Percentiles rank a stretch among this genome's conserved stretches.
phyloP scores from a whole-genome alignment of 1,140 invertebrate species.

The Cyrtorhinus lividipennis region DNA sequence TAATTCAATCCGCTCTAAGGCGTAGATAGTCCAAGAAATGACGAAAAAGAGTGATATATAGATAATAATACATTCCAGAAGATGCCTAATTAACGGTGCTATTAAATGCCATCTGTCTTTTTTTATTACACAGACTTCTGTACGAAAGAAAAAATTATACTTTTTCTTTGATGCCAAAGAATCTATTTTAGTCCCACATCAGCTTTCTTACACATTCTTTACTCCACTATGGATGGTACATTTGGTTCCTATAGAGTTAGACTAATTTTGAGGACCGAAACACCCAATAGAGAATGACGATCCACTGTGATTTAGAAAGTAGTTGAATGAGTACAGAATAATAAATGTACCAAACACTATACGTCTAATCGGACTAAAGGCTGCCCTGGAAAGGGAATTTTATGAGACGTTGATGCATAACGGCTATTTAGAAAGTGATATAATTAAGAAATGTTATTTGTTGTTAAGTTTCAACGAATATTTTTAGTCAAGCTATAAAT shows the following conservation, averaged over 20 bases:
- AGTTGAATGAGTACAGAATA: no score
- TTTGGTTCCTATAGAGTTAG: background rate
- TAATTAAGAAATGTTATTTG: no score
- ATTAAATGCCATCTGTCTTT: background rate
- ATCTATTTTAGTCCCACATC: background rate
- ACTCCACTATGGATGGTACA: no score
- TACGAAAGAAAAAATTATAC: background rate
- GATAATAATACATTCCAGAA: background rate
- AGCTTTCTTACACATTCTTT: background rate
- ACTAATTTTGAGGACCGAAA: background rate
- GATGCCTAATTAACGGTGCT: background rate
- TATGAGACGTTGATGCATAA: no score
- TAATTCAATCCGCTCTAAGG: no score
- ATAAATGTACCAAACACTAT: no score
- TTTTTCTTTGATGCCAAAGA: background rate
- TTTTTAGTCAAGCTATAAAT: background rate
- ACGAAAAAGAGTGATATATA: no score
- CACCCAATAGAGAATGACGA: background rate
- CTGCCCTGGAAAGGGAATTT: no score
- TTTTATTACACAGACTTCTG: background rate
- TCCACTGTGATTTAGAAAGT: background rate
- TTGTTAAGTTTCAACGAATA: no score
- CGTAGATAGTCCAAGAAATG: no score
- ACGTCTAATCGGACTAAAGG: no score
- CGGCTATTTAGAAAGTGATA: no score